Evolutionary conservation across 2,797 vertebrate genomes (phyloP), one percentile per base, ranked within the genome.

Genomic region (Gobio occitaniae): DNA sequence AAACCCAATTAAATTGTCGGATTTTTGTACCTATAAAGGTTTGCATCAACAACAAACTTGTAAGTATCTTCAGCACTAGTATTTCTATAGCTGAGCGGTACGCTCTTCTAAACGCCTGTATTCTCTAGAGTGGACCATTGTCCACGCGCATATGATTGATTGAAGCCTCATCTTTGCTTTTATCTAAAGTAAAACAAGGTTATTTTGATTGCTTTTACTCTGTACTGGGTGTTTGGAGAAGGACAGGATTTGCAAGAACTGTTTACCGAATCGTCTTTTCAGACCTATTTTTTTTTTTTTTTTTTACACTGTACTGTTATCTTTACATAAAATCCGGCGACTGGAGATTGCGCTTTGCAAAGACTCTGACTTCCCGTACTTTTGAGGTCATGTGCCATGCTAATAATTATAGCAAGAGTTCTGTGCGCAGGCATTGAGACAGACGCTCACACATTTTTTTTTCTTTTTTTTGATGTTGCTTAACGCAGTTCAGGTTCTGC

Each of bases 381-480:
- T 72, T 82, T 78, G n/a, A 78, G 71, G 82, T 84, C 41, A 80
- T 84, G 86, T 81, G 86, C 86, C 86, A 84, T 81, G 82, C 78
- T 84, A 68, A 80, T 80, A 75, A 84, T 52, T 82, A 61, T 75
- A 72, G 82, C 82, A 66, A 76, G 65, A 80, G 63, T 65, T 52
- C n/a, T 59, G 65, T 56, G 50, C 47, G 74, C 63, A 29, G 38
- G 38, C 75, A 69, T 78, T 7, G 50, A 70, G 74, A 38, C n/a
- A 59, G 68, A 38, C 44, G 52, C 48, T 56, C 50, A 32, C 74
- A 16, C 8, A 4, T 6, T 44, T 44, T 44, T 44, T 38, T 38
- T 32, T 32, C 2, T 2, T 32, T 32, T 32, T 32, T 32, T 32
- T 32, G 2, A 32, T 32, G 32, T 32, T 32, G 32, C 32, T 32